Evolutionary conservation across 1,140 invertebrate genomes (phyloP).

Genomic region (Leptinotarsa defecta): DNA sequence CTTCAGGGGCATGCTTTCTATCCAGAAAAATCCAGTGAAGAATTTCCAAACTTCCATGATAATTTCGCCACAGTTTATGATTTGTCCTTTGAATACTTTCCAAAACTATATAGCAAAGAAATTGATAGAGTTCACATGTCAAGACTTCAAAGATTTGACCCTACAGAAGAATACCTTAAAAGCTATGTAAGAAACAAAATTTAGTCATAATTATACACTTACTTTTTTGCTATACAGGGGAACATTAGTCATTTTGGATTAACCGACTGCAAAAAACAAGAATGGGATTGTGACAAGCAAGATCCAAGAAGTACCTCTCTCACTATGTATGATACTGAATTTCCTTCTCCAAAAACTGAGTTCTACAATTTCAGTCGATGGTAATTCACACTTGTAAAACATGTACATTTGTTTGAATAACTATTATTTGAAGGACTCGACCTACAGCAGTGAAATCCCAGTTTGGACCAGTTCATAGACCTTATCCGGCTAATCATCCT

Average conservation of each 20-base stretch:
- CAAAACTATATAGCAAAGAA: constrained; percentile 16
- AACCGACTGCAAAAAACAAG: constrained; percentile 18
- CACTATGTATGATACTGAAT: constrained; percentile 21
- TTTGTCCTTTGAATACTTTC: constrained; percentile 37
- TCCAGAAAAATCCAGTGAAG: constrained; percentile 17
- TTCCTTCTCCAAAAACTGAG: constrained; percentile 15
- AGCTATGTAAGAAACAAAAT: constrained; percentile 32
- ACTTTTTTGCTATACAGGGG: constrained; percentile 23
- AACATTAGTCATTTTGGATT: constrained; percentile 32
- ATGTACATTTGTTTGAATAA: background rate
- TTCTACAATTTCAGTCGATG: constrained; percentile 17
- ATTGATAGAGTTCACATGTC: constrained; percentile 20
- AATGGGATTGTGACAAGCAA: constrained; percentile 31
- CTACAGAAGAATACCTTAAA: constrained; percentile 30
- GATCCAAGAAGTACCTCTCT: constrained; percentile 1
- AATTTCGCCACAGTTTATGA: constrained; percentile 37
- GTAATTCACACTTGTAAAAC: background rate
- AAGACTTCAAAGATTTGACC: constrained; percentile 8
- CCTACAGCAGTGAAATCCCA: background rate
- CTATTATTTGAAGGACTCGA: constrained; percentile 2
- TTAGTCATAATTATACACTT: background rate
- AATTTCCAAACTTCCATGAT: constrained; percentile 32
- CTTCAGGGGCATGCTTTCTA: constrained; percentile 16
- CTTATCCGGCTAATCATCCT: background rate
- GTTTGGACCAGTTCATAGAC: background rate